These are phyloP conservation scores for Gymnodraco acuticeps DNA, from an alignment of 2,797 vertebrate species.

Conservation along the genomic window DNA sequence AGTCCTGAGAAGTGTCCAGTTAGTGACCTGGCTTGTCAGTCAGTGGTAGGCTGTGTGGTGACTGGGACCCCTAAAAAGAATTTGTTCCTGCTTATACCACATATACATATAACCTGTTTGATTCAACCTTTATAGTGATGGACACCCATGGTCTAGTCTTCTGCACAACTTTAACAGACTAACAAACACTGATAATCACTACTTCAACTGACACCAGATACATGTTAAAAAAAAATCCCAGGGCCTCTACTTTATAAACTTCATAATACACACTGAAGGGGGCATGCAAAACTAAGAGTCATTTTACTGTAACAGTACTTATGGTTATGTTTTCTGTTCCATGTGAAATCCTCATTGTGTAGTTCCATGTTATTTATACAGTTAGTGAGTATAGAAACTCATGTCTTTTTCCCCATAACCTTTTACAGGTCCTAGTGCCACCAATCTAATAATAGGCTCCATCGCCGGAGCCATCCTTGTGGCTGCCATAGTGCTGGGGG, in stretches of 20 bases:
- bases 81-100: constrained; percentile 63
- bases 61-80: constrained; percentile 77
- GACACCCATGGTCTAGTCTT: constrained; percentile 65
- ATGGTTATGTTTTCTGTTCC: constrained; percentile 82
- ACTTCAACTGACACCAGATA: constrained; percentile 63
- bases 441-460: constrained; percentile 99
- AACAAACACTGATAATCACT: constrained; percentile 59
- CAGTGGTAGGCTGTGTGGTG: constrained; percentile 81
- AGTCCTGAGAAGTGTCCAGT: constrained; percentile 76
- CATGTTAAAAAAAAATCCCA: constrained; percentile 51
- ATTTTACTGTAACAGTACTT: constrained; percentile 75
- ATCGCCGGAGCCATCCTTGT: constrained; percentile 99
- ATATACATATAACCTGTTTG: constrained; percentile 54
- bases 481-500: constrained; percentile 99
- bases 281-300: constrained; percentile 75
- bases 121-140: constrained; percentile 53
- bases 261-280: constrained; percentile 62
- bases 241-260: constrained; percentile 55
- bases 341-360: constrained; percentile 80
- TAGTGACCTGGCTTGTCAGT: constrained; percentile 76
- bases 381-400: constrained; percentile 86
- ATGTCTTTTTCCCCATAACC: constrained; percentile 89
- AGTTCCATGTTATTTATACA: constrained; percentile 74
- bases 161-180: constrained; percentile 63
- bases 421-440: constrained; percentile 99